Evolutionary conservation across 2,888 invertebrate species (phyloP), one percentile per base, ranked within the genome.

Genomic region (Electrophaes corylata): DNA sequence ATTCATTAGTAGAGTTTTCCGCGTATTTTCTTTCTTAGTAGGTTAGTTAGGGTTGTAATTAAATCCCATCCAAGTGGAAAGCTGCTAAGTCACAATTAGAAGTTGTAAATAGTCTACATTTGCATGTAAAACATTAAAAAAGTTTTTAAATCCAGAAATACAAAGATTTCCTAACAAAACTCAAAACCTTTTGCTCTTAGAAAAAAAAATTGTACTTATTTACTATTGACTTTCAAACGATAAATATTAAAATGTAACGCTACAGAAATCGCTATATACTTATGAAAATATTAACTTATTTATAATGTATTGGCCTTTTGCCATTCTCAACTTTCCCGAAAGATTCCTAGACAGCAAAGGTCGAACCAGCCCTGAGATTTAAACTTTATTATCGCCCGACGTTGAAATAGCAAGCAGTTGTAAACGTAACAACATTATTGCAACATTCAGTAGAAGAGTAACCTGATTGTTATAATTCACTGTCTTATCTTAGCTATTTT

Each of bases 401-500:
- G 64, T 57, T 60, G 43, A 63, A 68, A 66, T 64, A 49, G 57
- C 44, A 43, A 60, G 62, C 60, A 59, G 65, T 47, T 62, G 63
- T 64, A 65, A 66, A 68, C 53, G 62, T 66, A 64, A 65, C 62
- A 57, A 57, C 65, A 67, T 66, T 69, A 67, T 67, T 62, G 67
- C 67, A 55, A 58, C 57, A 57, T 50, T 62, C 62, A 62, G 59
- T 60, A 65, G 66, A 66, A 64, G 62, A 57, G 62, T 59, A n/a
- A 57, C 46, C 58, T 62, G 81, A 81, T 83, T 78, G 86, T 78
- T 73, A 83, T 82, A 80, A 85, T 86, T 85, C 81, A 84, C 66
- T 74, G 72, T 81, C 77, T 86, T 86, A 86, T 86, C 87, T 86
- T 81, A 81, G 84, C 51, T 55, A 60, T 55, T 60, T 55, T 55